Conservation (phyloP, 2,113 vertebrate genomes). For the Barbus barbus region DNA sequence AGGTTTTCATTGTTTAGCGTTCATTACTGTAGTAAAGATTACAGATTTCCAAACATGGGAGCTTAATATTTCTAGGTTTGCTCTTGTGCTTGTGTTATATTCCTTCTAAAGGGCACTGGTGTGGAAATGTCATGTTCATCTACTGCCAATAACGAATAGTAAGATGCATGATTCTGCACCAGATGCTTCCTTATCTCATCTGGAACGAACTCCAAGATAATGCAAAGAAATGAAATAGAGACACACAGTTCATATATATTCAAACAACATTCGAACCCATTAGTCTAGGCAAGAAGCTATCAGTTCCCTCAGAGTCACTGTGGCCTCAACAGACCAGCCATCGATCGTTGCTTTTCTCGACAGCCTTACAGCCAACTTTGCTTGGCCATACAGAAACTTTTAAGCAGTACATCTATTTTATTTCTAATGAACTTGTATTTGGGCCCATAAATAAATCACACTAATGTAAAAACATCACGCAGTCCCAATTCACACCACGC, state of each 20-base stretch:
- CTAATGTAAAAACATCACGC: conserved; percentile 33
- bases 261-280: neutral
- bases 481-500: conserved; percentile 28
- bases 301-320: conserved; percentile 15
- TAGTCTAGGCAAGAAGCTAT: conserved; percentile 6
- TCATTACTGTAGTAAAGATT: too few species aligned
- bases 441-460: conserved; percentile 28
- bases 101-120: conserved; percentile 22
- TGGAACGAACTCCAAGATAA: neutral
- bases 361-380: conserved; percentile 20
- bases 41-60: neutral
- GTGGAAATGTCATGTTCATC: conserved; percentile 25
- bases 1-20: too few species aligned
- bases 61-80: conserved; percentile 10
- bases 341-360: conserved; percentile 32
- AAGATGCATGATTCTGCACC: conserved; percentile 7
- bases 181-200: conserved; percentile 24
- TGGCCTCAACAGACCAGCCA: conserved; percentile 20
- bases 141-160: neutral
- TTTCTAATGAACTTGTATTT: conserved; percentile 36
- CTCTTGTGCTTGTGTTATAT: neutral
- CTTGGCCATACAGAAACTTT: conserved; percentile 21
- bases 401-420: conserved; percentile 29
- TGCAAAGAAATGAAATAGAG: neutral
- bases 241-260: conserved; percentile 4